Evolutionary conservation across 2,113 vertebrate genomes (phyloP).

Genomic region (Misgurnus anguillicaudatus): DNA sequence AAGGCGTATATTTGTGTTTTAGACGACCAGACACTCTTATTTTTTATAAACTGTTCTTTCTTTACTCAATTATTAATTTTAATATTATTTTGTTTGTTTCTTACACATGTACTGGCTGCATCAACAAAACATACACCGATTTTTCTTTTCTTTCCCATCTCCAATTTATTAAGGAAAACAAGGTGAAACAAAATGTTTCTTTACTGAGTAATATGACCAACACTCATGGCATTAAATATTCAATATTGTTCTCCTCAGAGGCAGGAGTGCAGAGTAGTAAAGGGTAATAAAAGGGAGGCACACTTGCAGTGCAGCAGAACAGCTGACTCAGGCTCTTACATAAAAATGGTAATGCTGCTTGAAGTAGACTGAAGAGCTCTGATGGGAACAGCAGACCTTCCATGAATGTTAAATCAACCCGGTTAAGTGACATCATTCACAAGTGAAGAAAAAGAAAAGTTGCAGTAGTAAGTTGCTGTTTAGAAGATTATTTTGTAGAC

Average conservation of each 20-base stretch:
- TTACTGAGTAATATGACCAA: constrained; percentile 12
- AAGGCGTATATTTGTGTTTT: not conserved
- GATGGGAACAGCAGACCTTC: constrained; percentile 9
- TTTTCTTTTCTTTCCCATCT: not conserved
- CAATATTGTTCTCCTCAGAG: constrained; percentile 30
- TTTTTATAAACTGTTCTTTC: not conserved
- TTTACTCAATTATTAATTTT: not conserved
- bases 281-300: constrained; percentile 20
- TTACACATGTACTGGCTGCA: not conserved
- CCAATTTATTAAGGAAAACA: not conserved
- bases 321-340: constrained; percentile 49
- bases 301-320: constrained; percentile 40
- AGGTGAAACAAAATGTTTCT: constrained; percentile 9
- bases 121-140: not conserved
- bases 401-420: constrained; percentile 8
- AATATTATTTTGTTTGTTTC: not conserved
- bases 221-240: constrained; percentile 52
- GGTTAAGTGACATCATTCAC: constrained; percentile 19
- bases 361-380: constrained; percentile 15
- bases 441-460: constrained; percentile 12
- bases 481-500: not conserved
- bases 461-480: not conserved
- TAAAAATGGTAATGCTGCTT: constrained; percentile 39
- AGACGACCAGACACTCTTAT: not conserved
- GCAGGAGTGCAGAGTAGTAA: not conserved